These are phyloP conservation scores for Leucophenga varia DNA, from an alignment of 1,140 invertebrate species.

Conservation along the genomic window DNA sequence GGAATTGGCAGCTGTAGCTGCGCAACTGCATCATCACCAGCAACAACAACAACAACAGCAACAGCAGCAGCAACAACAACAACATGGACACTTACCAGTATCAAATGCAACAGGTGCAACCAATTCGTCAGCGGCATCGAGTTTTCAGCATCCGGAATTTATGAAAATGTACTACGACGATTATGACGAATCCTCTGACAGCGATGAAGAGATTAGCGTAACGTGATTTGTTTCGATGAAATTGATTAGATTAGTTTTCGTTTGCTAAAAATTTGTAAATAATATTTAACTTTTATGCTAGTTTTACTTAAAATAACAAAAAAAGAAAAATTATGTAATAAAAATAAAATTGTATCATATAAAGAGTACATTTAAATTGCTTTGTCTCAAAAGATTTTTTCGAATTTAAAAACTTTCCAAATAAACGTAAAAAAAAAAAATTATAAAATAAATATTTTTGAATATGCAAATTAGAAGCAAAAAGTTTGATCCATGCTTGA, in stretches of 20 bases:
- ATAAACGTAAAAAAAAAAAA: conserved; percentile 6
- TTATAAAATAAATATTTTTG: no score
- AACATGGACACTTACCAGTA: conserved; percentile 4
- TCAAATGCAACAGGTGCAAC: neutral
- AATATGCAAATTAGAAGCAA: no score
- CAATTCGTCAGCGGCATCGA: conserved; percentile 49
- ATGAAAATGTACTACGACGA: conserved; percentile 61
- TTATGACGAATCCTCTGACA: conserved; percentile 70
- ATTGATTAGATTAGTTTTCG: neutral
- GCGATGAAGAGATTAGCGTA: conserved; percentile 79
- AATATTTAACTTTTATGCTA: conserved; percentile 18
- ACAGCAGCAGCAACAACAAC: conserved; percentile 17
- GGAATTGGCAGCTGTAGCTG: conserved; percentile 35
- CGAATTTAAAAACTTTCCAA: conserved; percentile 43
- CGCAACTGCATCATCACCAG: conserved; percentile 28
- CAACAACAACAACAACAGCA: conserved; percentile 22
- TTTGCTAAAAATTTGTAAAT: conserved; percentile 28
- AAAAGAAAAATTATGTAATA: neutral
- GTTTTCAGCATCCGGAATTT: conserved; percentile 57
- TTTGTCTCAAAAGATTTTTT: conserved; percentile 27
- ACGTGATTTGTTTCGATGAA: conserved; percentile 62
- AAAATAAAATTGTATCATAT: neutral
- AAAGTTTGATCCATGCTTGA: no score
- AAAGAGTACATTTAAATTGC: neutral
- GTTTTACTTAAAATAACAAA: neutral